phyloP scores from a whole-genome alignment of 2,113 vertebrate species.

The Australoheros scitulus region DNA sequence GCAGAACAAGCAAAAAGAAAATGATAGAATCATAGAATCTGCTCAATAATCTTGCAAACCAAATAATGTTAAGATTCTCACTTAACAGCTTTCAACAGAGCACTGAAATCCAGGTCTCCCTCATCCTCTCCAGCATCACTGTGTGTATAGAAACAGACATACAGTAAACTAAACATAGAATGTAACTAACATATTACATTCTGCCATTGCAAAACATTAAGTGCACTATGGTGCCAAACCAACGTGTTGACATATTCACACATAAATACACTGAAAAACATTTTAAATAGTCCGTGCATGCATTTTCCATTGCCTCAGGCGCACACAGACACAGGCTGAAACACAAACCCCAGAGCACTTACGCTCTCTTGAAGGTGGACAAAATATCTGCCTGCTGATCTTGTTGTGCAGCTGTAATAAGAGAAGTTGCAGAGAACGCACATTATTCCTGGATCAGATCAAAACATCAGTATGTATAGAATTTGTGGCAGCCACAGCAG shows the following conservation, averaged over 20 bases:
- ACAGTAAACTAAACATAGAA: neutral
- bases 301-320: neutral
- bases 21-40: neutral
- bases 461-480: conserved; percentile 37
- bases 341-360: conserved; percentile 62
- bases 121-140: conserved; percentile 83
- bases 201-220: neutral
- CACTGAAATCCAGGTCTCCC: conserved; percentile 89
- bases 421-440: conserved; percentile 50
- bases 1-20: neutral
- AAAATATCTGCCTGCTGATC: conserved; percentile 75
- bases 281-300: conserved; percentile 15
- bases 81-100: conserved; percentile 86
- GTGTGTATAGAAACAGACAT: conserved; percentile 20
- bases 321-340: conserved; percentile 7
- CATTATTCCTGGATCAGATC: conserved; percentile 39
- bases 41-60: neutral
- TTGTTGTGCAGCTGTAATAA: conserved; percentile 74
- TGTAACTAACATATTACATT: neutral
- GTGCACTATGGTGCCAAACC: neutral
- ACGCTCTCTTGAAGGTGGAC: conserved; percentile 86
- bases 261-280: neutral
- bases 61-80: conserved; percentile 54
- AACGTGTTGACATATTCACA: neutral
- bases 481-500: neutral